phyloP scores from a whole-genome alignment of 2,797 vertebrate species.

The Iguana delicatissima region DNA sequence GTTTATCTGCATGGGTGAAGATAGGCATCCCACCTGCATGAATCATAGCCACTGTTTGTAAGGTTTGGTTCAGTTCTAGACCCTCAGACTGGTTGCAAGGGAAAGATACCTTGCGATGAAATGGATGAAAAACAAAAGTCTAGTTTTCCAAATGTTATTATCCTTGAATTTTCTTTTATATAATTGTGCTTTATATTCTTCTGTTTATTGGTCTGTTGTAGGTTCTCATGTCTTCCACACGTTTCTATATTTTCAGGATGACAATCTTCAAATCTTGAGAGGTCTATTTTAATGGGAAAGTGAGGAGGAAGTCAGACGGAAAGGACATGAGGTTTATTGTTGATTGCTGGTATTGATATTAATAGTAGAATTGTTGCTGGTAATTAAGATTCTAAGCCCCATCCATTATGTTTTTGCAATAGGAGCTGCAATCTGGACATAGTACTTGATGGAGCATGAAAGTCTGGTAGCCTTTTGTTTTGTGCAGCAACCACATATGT shows the following conservation, averaged over 20 bases:
- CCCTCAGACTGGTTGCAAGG: not conserved
- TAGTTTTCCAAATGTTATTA: not conserved
- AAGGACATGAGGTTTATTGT: slow-evolving; percentile 25
- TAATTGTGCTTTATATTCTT: not conserved
- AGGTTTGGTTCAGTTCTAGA: not conserved
- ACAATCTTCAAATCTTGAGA: not conserved
- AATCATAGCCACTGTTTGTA: not conserved
- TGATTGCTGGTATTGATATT: not conserved
- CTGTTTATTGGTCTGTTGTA: not conserved
- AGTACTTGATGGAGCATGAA: slow-evolving; percentile 52
- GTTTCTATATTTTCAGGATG: slow-evolving; percentile 1
- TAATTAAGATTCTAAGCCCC: slow-evolving; percentile 50
- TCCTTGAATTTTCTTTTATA: not conserved
- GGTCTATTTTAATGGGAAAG: not conserved
- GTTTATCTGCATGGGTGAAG: not conserved
- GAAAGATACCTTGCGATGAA: not conserved
- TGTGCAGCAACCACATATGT: slow-evolving; percentile 55
- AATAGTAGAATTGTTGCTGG: slow-evolving; percentile 17
- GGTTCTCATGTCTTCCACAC: not conserved
- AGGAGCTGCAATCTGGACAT: slow-evolving; percentile 59
- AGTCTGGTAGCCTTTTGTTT: slow-evolving; percentile 50
- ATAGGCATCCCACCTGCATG: not conserved
- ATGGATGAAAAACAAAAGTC: not conserved
- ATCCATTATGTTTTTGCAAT: slow-evolving; percentile 41
- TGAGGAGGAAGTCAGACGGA: not conserved